A percentile compares a stretch with the other conserved stretches of the same genome.
Conservation (phyloP, 1,140 invertebrate genomes). For the Berghia stephanieae region DNA sequence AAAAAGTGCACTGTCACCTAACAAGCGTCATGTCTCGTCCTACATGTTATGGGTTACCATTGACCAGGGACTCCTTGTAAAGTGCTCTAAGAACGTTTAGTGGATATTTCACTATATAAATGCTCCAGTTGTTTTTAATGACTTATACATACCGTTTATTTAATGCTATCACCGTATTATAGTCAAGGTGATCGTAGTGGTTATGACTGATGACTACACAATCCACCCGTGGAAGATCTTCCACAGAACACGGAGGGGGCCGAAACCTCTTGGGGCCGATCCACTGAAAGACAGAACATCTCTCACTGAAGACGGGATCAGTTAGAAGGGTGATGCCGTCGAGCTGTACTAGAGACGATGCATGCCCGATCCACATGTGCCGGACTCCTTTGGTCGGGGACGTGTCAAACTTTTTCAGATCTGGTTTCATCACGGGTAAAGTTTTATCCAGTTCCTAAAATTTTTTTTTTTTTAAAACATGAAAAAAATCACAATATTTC, state of each 20-base stretch:
- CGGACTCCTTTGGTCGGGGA: constrained; percentile 38
- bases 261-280: constrained; percentile 66
- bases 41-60: too few species aligned
- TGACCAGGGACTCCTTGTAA: too few species aligned
- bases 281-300: constrained; percentile 37
- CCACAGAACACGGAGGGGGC: constrained; percentile 64
- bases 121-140: too few species aligned
- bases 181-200: constrained; percentile 71
- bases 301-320: constrained; percentile 32
- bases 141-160: constrained; percentile 35
- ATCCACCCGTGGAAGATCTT: constrained; percentile 68
- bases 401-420: constrained; percentile 32
- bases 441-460: constrained; percentile 39
- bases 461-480: too few species aligned
- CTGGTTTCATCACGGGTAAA: constrained; percentile 36
- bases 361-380: constrained; percentile 68
- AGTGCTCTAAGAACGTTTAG: too few species aligned
- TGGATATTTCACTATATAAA: too few species aligned
- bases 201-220: constrained; percentile 71
- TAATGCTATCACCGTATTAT: constrained; percentile 58
- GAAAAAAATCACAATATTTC: too few species aligned
- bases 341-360: constrained; percentile 67
- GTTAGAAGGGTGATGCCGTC: constrained; percentile 66
- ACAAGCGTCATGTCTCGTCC: too few species aligned
- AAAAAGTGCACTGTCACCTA: too few species aligned